These are phyloP conservation scores for Sciurus vulgaris DNA, from an alignment of 2,797 vertebrate species.

Conservation along the genomic window DNA sequence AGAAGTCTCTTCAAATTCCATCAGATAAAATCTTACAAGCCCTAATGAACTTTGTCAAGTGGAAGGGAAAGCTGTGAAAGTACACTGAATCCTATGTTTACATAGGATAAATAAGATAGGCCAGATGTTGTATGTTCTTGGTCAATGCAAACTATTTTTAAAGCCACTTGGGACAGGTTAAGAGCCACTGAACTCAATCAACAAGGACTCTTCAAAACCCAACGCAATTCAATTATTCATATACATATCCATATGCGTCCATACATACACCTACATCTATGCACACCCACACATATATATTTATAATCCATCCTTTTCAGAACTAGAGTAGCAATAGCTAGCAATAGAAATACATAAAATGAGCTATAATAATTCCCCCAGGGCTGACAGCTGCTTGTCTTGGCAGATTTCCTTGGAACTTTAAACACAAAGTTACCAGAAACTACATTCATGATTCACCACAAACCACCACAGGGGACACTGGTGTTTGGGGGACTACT, in stretches of 20 bases:
- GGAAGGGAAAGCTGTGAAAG: not conserved
- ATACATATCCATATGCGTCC: not conserved
- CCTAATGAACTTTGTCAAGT: not conserved
- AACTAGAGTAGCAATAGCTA: slow-evolving; percentile 2
- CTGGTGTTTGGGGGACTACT: not conserved
- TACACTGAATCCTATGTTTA: not conserved
- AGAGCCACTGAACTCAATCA: not conserved
- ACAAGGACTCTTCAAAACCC: not conserved
- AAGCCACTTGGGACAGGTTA: not conserved
- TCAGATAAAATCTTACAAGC: not conserved
- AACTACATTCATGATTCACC: not conserved
- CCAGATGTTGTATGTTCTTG: not conserved
- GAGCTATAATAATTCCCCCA: not conserved
- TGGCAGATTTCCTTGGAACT: not conserved
- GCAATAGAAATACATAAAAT: not conserved
- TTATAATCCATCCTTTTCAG: not conserved
- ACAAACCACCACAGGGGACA: not conserved
- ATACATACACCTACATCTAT: not conserved
- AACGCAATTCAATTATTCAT: not conserved
- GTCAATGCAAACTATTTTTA: not conserved
- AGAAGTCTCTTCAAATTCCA: slow-evolving; percentile 1
- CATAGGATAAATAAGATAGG: not conserved
- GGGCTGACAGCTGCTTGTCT: not conserved
- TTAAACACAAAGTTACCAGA: not conserved
- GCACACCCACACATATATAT: not conserved